phyloP scores from a whole-genome alignment of 2,113 vertebrate species.

The Formicarius rufipectus region DNA sequence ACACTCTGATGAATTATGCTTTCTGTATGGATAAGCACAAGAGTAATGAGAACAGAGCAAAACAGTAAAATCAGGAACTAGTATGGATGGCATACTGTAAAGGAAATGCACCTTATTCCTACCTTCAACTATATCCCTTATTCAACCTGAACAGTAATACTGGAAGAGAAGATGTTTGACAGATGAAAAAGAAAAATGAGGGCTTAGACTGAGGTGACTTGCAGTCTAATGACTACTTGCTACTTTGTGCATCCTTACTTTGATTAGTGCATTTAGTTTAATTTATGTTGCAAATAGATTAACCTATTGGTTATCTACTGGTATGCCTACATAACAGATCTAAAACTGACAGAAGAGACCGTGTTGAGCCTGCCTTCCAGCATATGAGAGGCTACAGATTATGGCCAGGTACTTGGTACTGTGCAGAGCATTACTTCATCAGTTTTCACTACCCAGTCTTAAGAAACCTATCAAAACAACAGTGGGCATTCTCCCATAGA shows the following conservation, averaged over 20 bases:
- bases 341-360: background rate
- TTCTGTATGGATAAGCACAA: background rate
- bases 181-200: background rate
- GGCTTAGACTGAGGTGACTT: background rate
- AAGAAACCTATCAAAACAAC: background rate
- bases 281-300: background rate
- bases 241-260: background rate
- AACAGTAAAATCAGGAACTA: background rate
- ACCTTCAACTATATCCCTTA: background rate
- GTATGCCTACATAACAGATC: background rate
- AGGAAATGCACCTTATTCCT: background rate
- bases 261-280: background rate
- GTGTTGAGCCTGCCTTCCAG: background rate
- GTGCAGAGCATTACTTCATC: background rate
- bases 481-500: background rate
- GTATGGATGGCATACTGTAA: background rate
- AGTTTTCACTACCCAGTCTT: background rate
- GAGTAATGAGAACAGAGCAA: background rate
- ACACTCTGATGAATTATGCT: background rate
- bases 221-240: background rate
- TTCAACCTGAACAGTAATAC: background rate
- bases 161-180: background rate
- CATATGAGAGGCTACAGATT: background rate
- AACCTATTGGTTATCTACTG: fast-evolving
- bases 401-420: background rate